These are phyloP conservation scores for Sinonovacula constricta DNA, from an alignment of 1,140 invertebrate species.

Conservation along the genomic window DNA sequence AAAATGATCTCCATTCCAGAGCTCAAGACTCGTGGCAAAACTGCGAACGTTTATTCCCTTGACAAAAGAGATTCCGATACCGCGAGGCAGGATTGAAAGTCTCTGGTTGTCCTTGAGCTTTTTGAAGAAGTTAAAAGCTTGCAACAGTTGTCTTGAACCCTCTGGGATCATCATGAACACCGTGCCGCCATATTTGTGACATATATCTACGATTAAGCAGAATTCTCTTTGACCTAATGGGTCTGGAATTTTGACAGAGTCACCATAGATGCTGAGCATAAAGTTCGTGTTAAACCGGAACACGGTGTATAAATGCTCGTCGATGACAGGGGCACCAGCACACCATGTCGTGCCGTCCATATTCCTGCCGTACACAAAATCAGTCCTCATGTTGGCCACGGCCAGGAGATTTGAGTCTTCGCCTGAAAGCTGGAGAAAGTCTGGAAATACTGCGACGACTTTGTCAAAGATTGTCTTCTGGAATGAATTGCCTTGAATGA, in stretches of 20 bases:
- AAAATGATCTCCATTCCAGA: conserved; percentile 35
- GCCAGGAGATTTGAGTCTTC: conserved; percentile 4
- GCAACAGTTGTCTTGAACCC: conserved; percentile 19
- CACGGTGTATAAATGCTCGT: conserved; percentile 21
- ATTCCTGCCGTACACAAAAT: conserved; percentile 8
- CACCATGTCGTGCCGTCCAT: background rate
- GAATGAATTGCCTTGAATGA: conserved; percentile 19
- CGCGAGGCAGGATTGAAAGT: background rate
- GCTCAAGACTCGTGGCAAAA: background rate
- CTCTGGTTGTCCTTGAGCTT: conserved; percentile 3
- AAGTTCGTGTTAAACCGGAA: conserved; percentile 29
- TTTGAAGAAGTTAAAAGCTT: background rate
- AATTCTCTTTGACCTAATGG: background rate
- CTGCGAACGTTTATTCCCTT: conserved; percentile 6
- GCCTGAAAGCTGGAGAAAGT: conserved; percentile 15
- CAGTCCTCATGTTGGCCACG: conserved; percentile 10
- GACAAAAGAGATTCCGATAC: conserved; percentile 26
- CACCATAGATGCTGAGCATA: conserved; percentile 15
- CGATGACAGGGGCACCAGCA: conserved; percentile 23
- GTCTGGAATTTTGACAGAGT: background rate
- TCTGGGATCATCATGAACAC: conserved; percentile 39
- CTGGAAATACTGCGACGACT: conserved; percentile 5
- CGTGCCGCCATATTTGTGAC: conserved; percentile 24
- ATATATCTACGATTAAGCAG: conserved; percentile 42
- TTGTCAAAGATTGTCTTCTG: conserved; percentile 12